Base-by-base conservation (phyloP, 2,797 vertebrate genomes). In the Masticophis lateralis region DNA sequence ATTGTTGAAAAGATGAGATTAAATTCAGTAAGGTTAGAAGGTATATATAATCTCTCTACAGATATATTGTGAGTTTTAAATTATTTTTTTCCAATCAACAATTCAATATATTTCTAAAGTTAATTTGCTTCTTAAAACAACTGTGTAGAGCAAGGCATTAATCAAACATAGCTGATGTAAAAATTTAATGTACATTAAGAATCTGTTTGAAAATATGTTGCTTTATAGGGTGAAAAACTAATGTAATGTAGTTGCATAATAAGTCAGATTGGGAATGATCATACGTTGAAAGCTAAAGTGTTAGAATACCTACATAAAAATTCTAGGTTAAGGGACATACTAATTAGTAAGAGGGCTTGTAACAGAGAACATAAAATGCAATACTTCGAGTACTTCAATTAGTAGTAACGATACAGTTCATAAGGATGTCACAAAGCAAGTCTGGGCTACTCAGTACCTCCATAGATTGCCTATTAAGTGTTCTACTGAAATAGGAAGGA, bases 1-100 rank as follows among this genome's bases (percentile, higher is more conserved):
- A 90, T 25, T 79, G 83, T 86, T 92, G 28, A 93, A 83, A 13
- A 74, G 87, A 13, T 88, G 61, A 83, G 51, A 32, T 63, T 93
- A 60, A 79, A 60, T 91, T 60, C 37, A 28, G 8, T 28, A 83
- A 79, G 28, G 5, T 79, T 51, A 88, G 28, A 86, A 79, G 16
- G 37, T 93, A 55, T 18, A 88, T 88, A 43, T 32, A 91, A 56
- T 43, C 28, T n/a, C 22, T 18, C 37, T 79, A 51, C 25, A 61
- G 18, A n/a, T 12, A 6, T 87, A 87, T 66, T 87, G 74, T 18
- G 14, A 86, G 56, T 22, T 74, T 74, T 59, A 87, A 27, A n/a
- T 47, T 88, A 74, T 74, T 47, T 53, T 69, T 90, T 20, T 11
- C 32, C 16, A 51, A 22, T 27, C 61, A 91, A 16, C 37, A 91